phyloP scores from a whole-genome alignment of 92 coral and sea anemone species.

The Meandrina meandrites region DNA sequence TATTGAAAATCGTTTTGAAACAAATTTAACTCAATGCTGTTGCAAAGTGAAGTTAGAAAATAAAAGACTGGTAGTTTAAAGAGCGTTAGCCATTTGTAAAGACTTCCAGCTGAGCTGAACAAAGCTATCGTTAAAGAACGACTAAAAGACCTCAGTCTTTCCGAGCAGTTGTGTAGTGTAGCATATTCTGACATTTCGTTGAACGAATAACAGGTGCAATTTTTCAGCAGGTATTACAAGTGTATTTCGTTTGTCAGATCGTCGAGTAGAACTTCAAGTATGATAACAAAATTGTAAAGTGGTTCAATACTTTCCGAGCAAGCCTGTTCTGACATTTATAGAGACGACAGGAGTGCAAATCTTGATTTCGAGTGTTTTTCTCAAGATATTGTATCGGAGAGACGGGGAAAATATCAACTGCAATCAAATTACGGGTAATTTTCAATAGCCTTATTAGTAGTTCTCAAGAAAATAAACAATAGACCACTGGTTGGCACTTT shows the following conservation, averaged over 20 bases:
- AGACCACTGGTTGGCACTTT: neutral
- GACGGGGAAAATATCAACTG: neutral
- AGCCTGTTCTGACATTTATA: neutral
- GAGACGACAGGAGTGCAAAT: neutral
- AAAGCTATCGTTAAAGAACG: neutral
- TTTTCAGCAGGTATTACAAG: neutral
- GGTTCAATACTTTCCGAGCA: neutral
- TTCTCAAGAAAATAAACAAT: constrained; percentile 5
- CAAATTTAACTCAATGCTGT: neutral
- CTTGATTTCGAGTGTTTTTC: neutral
- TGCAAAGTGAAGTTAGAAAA: neutral
- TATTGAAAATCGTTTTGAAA: neutral
- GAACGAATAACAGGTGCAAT: neutral
- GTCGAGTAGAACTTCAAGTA: neutral
- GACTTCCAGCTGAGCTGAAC: neutral
- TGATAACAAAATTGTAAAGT: neutral
- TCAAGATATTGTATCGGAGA: neutral
- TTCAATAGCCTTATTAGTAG: neutral
- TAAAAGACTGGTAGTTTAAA: neutral
- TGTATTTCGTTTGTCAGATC: neutral
- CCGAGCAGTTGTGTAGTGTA: neutral
- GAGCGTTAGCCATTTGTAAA: neutral
- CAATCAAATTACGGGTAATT: neutral
- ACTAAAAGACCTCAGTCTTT: neutral
- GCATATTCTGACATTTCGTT: neutral